phyloP scores from a whole-genome alignment of 2,888 invertebrate species.

The Callosobruchus maculatus region DNA sequence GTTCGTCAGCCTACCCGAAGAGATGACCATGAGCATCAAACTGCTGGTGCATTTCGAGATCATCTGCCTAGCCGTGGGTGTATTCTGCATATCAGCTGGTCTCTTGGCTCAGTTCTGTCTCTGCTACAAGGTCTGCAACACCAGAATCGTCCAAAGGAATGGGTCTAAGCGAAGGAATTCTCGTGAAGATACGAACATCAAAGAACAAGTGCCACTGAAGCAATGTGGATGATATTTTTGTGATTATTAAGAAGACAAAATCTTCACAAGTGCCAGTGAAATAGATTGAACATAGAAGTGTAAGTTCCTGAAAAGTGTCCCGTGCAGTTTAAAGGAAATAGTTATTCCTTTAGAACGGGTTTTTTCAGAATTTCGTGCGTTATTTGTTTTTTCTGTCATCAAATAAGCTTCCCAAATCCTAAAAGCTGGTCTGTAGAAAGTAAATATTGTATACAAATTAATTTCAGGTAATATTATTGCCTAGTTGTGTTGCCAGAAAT shows the following conservation, averaged over 20 bases:
- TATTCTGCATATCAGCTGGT: slow-evolving; percentile 20
- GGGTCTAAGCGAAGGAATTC: slow-evolving; percentile 2
- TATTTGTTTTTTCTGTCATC: too few relatives aligned
- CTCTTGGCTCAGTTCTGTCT: slow-evolving; percentile 17
- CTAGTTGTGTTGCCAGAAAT: too few relatives aligned
- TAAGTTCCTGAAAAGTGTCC: too few relatives aligned
- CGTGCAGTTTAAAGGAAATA: too few relatives aligned
- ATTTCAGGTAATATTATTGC: too few relatives aligned
- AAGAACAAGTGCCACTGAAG: slow-evolving; percentile 26
- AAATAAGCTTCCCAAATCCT: too few relatives aligned
- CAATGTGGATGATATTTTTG: slow-evolving; percentile 1
- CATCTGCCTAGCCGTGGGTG: slow-evolving; percentile 30
- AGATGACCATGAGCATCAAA: slow-evolving; percentile 55
- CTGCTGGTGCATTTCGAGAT: slow-evolving; percentile 52
- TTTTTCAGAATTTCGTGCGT: too few relatives aligned
- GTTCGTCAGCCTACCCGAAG: slow-evolving; percentile 57
- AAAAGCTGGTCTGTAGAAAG: too few relatives aligned
- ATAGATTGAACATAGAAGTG: too few relatives aligned
- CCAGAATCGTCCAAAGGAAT: slow-evolving; percentile 18
- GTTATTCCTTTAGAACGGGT: too few relatives aligned
- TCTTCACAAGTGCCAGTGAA: too few relatives aligned
- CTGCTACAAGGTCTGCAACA: slow-evolving; percentile 24
- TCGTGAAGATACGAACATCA: background rate
- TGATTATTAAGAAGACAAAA: background rate
- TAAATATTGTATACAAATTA: too few relatives aligned